These are phyloP conservation scores for Trypoxylus dichotomus DNA, from an alignment of 1,140 invertebrate genomes.

Conservation along the genomic window DNA sequence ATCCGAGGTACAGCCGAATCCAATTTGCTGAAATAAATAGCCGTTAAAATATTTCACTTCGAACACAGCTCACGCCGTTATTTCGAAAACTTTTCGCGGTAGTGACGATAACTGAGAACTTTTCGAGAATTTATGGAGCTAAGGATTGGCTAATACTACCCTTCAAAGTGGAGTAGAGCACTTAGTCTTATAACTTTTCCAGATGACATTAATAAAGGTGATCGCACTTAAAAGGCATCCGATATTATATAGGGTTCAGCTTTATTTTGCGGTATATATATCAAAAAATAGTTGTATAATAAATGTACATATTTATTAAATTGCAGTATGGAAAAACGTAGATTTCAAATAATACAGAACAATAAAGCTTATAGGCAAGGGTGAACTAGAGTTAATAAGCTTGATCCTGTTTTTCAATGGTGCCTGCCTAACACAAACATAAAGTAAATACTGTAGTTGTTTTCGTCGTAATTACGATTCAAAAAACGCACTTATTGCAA, in stretches of 20 bases:
- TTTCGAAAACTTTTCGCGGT: not conserved
- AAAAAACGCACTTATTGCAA: no score
- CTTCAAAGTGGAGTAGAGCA: not conserved
- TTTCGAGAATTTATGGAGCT: not conserved
- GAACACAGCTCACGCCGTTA: not conserved
- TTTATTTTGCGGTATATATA: no score
- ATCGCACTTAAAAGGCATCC: not conserved
- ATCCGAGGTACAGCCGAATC: not conserved
- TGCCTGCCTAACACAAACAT: no score
- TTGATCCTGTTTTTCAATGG: no score
- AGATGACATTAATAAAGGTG: not conserved
- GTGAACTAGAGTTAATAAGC: no score
- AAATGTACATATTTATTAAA: no score
- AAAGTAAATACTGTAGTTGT: no score
- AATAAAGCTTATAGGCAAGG: no score
- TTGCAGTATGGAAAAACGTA: no score
- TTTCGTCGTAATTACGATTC: no score
- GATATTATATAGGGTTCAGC: not conserved
- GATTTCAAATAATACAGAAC: no score
- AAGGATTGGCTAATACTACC: not conserved
- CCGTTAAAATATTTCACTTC: not conserved
- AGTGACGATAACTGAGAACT: not conserved
- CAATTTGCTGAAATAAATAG: conserved; percentile 4
- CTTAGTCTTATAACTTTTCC: not conserved
- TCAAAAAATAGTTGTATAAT: no score